These are phyloP conservation scores for Ranitomeya imitator DNA, from an alignment of 2,113 vertebrate species.

Conservation along the genomic window DNA sequence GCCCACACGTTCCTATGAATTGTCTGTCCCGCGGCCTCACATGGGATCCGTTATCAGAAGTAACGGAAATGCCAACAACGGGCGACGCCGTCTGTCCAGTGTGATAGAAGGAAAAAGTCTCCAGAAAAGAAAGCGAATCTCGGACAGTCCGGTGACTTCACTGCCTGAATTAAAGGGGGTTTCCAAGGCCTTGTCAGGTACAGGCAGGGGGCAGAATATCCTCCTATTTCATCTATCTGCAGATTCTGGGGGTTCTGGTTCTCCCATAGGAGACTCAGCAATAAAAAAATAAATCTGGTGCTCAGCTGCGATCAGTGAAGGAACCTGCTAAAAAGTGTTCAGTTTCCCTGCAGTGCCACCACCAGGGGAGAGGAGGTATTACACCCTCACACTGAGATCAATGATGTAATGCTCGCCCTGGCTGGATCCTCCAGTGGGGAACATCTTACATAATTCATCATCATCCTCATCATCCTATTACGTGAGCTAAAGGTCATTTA, in stretches of 20 bases:
- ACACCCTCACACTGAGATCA: neutral
- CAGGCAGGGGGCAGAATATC: neutral
- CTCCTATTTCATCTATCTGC: too few relatives aligned
- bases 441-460: neutral
- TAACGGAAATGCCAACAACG: slow-evolving; percentile 14
- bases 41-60: slow-evolving; percentile 2
- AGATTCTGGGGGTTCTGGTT: too few relatives aligned
- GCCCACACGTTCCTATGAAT: neutral
- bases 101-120: neutral
- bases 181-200: neutral
- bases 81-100: neutral
- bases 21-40: slow-evolving; percentile 22
- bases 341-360: neutral
- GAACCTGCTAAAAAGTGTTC: neutral
- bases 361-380: neutral
- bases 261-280: too few relatives aligned
- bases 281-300: neutral
- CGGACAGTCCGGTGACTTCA: neutral
- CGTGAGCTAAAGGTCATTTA: neutral
- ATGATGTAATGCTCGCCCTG: neutral
- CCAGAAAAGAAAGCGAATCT: slow-evolving; percentile 13
- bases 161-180: neutral
- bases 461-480: neutral
- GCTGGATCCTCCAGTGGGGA: neutral
- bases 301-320: neutral